Base-by-base conservation (phyloP, 2,797 vertebrate genomes). In the Acipenser transmontanus region DNA sequence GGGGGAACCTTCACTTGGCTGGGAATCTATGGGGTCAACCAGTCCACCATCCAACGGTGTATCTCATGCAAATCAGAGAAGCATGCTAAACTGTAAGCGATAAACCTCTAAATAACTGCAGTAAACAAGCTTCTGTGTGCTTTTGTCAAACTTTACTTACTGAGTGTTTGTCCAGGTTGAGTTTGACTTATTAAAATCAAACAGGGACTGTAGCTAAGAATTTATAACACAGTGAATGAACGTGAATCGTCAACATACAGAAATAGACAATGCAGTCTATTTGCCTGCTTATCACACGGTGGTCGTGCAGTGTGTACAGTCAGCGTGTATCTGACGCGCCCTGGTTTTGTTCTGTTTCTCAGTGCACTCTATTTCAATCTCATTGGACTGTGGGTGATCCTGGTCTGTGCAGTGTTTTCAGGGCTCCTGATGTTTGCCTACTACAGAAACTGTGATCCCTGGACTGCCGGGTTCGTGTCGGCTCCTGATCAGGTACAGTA, bases 361-460 rank as follows among this genome's bases (percentile, higher is more conserved):
- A 95, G 93, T 12, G 93, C 93, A n/a, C 79, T 95, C 47, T 94
- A 94, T 71, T 75, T 92, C 51, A 95, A 93, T 72, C 81, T 92
- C 59, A 0, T 93, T 73, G 86, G 90, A 50, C 85, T 94, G 20
- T 88, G 89, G 87, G 62, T 73, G 34, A 91, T 91, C 56, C 66
- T 88, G 57, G 48, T 71, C 0, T 92, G 93, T 69, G 85, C 89
- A 7, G 83, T 91, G 14, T 81, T 90, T 71, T 92, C 83, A 65
- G 91, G 91, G 14, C 81, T 93, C 79, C 84, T 92, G 70, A 92
- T 95, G 92, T 93, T 91, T 6, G 60, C 87, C 0, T 74, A 88
- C 71, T 93, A 87, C 71, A 77, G 68, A 63, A 71, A 70, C 1
- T 93, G 91, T 71, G 92, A 93, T 68, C 93, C 92, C 57, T 94